Base-by-base conservation (phyloP, 2,888 invertebrate species). In the Clitarchus hookeri region DNA sequence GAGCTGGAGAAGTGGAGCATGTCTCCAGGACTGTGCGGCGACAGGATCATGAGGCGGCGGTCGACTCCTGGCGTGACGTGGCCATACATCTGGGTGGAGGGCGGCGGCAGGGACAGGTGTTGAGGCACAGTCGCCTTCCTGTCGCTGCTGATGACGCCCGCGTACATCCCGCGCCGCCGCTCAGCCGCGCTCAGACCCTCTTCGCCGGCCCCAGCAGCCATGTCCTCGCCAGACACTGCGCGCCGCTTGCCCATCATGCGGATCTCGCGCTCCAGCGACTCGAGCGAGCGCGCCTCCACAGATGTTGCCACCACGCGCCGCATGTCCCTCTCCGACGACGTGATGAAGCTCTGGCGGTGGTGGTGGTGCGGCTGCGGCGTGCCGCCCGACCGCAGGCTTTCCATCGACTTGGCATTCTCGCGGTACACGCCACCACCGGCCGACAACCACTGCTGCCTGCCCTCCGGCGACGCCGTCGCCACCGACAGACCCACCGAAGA, bases 21-120 rank as follows among this genome's bases (percentile, higher is more conserved):
- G 89, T 96, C 96, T 90, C 95, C 93, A 0, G 97, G 97, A 90
- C 95, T 95, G 90, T 96, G 96, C 0, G 96, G 96, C 89, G 97
- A 97, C 87, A 97, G 92, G 87, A 97, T 97, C 79, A 96, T 96
- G 85, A 97, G 93, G 88, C 93, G 94, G 23, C 95, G 90, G 89
- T 93, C 93, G 78, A 91, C 91, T n/a, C 91, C 90, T 1, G 93
- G 93, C 0, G 93, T 93, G 88, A 93, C 93, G 85, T 92, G 89
- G 84, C 91, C 93, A 78, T 93, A 89, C 82, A 93, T 93, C 84
- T 93, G 93, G 87, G 94, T 95, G 11, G 92, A 91, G 0, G 95
- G 94, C 13, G 95, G 95, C 13, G 95, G 95, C 77, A 96, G 91
- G 89, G 95, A 95, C 78, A 96, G 92, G 90, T 96, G 95, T 89